Percentiles rank a stretch among this genome's conserved stretches.
Conservation (phyloP, 2,113 vertebrate genomes). For the Lucifuga dentata region DNA sequence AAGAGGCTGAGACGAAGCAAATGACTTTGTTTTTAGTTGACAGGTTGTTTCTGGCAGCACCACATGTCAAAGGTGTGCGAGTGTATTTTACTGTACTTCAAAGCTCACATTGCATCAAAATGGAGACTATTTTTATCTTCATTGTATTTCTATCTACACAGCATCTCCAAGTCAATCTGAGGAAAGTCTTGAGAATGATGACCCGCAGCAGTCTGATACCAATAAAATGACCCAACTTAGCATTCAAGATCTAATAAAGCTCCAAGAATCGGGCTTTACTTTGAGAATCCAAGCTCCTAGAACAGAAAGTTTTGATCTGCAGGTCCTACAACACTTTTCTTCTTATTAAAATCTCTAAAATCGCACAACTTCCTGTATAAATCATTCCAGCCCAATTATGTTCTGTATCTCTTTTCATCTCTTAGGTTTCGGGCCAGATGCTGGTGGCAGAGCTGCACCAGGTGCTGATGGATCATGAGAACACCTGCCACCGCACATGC, state of each 20-base stretch:
- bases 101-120: not conserved
- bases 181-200: slow-evolving; percentile 71
- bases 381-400: not conserved
- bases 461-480: slow-evolving; percentile 93
- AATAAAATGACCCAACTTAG: slow-evolving; percentile 81
- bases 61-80: slow-evolving; percentile 65
- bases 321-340: slow-evolving; percentile 79
- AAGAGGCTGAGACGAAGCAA: slow-evolving; percentile 39
- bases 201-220: slow-evolving; percentile 60
- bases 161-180: slow-evolving; percentile 42
- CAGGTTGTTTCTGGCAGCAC: slow-evolving; percentile 69
- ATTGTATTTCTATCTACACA: slow-evolving; percentile 25
- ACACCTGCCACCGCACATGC: slow-evolving; percentile 93
- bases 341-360: not conserved
- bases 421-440: slow-evolving; percentile 92
- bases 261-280: slow-evolving; percentile 89
- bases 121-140: not conserved
- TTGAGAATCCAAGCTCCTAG: slow-evolving; percentile 92
- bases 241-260: slow-evolving; percentile 88
- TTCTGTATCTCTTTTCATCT: not conserved
- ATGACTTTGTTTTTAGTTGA: slow-evolving; percentile 72
- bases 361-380: not conserved
- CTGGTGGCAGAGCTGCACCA: slow-evolving; percentile 96
- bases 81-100: too few species aligned
- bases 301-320: slow-evolving; percentile 90